Evolutionary conservation across 2,888 invertebrate species (phyloP).

Genomic region (Alsophila aescularia): DNA sequence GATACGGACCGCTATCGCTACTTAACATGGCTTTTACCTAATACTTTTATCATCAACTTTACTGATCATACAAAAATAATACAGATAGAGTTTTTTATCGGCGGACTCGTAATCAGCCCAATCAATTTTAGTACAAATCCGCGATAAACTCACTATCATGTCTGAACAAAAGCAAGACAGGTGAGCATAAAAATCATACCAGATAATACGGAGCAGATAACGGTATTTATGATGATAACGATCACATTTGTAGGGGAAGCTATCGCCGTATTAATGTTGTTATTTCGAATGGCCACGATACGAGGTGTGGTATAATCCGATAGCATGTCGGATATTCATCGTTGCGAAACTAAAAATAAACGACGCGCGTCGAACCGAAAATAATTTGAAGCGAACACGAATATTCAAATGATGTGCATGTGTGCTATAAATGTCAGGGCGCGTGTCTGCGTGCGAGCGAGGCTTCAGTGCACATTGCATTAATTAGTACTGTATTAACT

Average conservation of each 20-base stretch:
- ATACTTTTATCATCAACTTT: slow-evolving; percentile 59
- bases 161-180: slow-evolving; percentile 59
- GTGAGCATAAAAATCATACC: slow-evolving; percentile 58
- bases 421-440: slow-evolving; percentile 28
- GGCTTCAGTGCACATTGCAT: slow-evolving; percentile 53
- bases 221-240: slow-evolving; percentile 50
- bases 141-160: slow-evolving; percentile 61
- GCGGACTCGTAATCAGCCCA: slow-evolving; percentile 64
- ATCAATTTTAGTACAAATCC: slow-evolving; percentile 72
- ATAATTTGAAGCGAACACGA: slow-evolving; percentile 60
- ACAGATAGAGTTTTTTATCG: slow-evolving; percentile 54
- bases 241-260: slow-evolving; percentile 52
- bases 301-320: slow-evolving; percentile 51
- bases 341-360: slow-evolving; percentile 60
- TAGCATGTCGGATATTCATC: slow-evolving; percentile 50
- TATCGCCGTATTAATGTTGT: slow-evolving; percentile 56
- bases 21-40: slow-evolving; percentile 54
- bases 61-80: slow-evolving; percentile 64
- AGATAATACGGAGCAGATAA: slow-evolving; percentile 51
- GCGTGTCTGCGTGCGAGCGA: slow-evolving; percentile 24
- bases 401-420: slow-evolving; percentile 54
- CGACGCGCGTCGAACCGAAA: slow-evolving; percentile 54
- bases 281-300: slow-evolving; percentile 58
- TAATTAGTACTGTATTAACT: slow-evolving; percentile 62
- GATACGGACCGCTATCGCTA: slow-evolving; percentile 39